Evolutionary conservation across 2,888 invertebrate species (phyloP), one percentile per base, ranked within the genome.

Genomic region (Lithosia quadra): DNA sequence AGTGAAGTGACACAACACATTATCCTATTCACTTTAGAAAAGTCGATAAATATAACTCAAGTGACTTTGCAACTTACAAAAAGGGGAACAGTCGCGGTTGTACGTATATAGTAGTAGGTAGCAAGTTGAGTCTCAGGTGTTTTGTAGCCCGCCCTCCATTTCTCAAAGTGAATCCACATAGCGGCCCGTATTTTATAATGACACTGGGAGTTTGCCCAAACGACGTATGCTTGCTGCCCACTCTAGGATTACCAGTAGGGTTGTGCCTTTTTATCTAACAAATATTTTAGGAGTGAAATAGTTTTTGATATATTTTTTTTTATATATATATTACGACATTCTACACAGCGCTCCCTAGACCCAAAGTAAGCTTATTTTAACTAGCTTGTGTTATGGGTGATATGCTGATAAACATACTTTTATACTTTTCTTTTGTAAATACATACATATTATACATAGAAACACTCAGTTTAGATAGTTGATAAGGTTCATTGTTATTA

Each of bases 111-210:
- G 83, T 81, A 84, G 83, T 84, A 80, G 83, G 83, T 83, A 81
- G 83, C 79, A 74, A 76, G 83, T 77, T 75, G 79, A 85, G 89
- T 74, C 90, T 83, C 93, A 93, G 94, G 93, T 93, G 94, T 86
- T 86, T 79, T 76, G 78, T 77, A 86, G 84, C 87, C 87, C 87
- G 81, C 87, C 88, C 91, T 87, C 91, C 89, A 94, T 94, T 93
- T 93, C 94, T 94, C 94, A 94, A 92, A 94, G 92, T 91, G 92
- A 90, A 92, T 91, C 90, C 91, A 88, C 91, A 89, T 82, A 86
- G 88, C 85, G 86, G 88, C 86, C 85, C 92, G 91, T 93, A 92
- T 93, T 93, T 94, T 93, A 94, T 93, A 94, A 94, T 91, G 92
- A 92, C 92, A 91, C 90, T 80, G 86, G 86, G 89, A 90, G 88